Evolutionary conservation across 2,888 invertebrate genomes (phyloP).

Genomic region (Pharmacophagus antenor): DNA sequence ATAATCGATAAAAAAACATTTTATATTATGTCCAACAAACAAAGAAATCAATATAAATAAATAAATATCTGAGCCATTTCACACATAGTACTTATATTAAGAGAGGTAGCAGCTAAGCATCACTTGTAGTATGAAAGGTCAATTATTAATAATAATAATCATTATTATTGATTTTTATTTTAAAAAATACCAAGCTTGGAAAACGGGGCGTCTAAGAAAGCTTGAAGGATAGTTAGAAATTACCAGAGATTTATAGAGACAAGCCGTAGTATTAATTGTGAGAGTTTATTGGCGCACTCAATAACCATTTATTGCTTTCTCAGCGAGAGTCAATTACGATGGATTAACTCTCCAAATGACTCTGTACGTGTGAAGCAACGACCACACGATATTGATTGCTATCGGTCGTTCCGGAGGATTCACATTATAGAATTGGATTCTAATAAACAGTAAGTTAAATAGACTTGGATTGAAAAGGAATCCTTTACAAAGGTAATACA

Average conservation of each 20-base stretch:
- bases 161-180: too few species aligned
- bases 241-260: slow-evolving; percentile 36
- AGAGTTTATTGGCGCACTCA: slow-evolving; percentile 68
- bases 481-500: too few species aligned
- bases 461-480: too few species aligned
- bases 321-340: slow-evolving; percentile 71
- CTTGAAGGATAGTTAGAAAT: not conserved
- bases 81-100: too few species aligned
- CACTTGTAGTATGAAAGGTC: too few species aligned
- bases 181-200: not conserved
- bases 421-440: not conserved
- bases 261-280: slow-evolving; percentile 58
- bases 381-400: slow-evolving; percentile 30
- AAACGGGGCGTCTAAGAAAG: slow-evolving; percentile 8
- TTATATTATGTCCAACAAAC: too few species aligned
- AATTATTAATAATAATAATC: too few species aligned
- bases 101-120: too few species aligned
- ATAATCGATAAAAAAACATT: too few species aligned
- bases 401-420: slow-evolving; percentile 2
- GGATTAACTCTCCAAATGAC: slow-evolving; percentile 61
- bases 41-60: too few species aligned
- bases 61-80: too few species aligned
- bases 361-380: slow-evolving; percentile 50
- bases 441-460: too few species aligned
- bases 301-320: slow-evolving; percentile 70